Percentiles rank a stretch among this genome's conserved stretches.
Evolutionary conservation across 2,113 vertebrate genomes (phyloP).

Genomic region (Nyctereutes procyonoides): DNA sequence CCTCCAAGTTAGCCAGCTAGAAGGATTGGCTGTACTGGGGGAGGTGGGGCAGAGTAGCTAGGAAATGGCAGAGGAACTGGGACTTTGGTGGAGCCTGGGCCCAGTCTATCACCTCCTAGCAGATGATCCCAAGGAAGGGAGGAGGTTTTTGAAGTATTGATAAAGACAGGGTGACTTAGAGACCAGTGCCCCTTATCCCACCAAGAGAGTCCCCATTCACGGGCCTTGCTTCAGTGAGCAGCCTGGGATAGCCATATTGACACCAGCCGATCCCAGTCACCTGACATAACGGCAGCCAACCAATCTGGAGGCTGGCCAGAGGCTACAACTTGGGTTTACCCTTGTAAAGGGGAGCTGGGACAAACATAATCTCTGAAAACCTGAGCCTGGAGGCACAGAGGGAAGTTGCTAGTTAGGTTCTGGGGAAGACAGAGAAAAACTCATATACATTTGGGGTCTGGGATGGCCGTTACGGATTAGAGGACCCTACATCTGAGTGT

Average conservation of each 20-base stretch:
- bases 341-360: slow-evolving; percentile 8
- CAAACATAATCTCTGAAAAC: not conserved
- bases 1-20: slow-evolving; percentile 38
- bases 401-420: not conserved
- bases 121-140: not conserved
- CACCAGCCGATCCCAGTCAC: not conserved
- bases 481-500: not conserved
- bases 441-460: not conserved
- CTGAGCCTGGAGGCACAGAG: not conserved
- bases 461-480: not conserved
- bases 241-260: not conserved
- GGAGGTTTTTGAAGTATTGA: not conserved
- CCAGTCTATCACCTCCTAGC: not conserved
- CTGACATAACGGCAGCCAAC: not conserved
- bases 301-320: not conserved
- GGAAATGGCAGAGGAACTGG: not conserved
- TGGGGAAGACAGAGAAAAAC: not conserved
- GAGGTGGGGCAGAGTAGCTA: not conserved
- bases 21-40: not conserved
- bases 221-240: not conserved
- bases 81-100: not conserved
- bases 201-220: not conserved
- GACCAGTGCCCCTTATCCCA: not conserved
- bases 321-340: not conserved
- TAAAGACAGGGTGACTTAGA: slow-evolving; percentile 2